Percentiles rank a stretch among this genome's conserved stretches.
These are phyloP conservation scores for Patiria miniata DNA, from an alignment of 35 echinoderm and acorn worm species.

Conservation along the genomic window DNA sequence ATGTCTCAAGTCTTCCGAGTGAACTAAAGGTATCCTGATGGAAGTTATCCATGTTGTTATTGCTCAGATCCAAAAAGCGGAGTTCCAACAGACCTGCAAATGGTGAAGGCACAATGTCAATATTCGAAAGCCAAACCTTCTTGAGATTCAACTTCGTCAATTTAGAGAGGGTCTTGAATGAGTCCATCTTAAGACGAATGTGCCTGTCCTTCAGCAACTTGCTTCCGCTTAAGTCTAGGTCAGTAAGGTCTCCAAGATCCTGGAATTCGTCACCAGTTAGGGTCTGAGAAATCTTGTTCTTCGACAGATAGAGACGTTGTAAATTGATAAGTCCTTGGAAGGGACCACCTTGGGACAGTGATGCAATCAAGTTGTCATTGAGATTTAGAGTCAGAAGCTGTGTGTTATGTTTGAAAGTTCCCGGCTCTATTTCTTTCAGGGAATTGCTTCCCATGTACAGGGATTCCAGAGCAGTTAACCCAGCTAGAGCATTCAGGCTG, in stretches of 20 bases:
- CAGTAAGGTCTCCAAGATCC: constrained; percentile 53
- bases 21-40: constrained; percentile 46
- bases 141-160: constrained; percentile 74
- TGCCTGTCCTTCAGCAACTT: constrained; percentile 20
- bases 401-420: constrained; percentile 36
- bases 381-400: constrained; percentile 28
- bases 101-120: constrained; percentile 53
- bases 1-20: constrained; percentile 45
- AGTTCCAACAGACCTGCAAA: constrained; percentile 51
- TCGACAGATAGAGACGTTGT: constrained; percentile 61
- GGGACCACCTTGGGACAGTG: constrained; percentile 26
- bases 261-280: constrained; percentile 67
- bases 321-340: constrained; percentile 57
- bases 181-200: constrained; percentile 37
- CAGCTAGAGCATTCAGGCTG: not conserved
- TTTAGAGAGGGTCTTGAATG: constrained; percentile 42
- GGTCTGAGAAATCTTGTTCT: constrained; percentile 63
- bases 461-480: not conserved
- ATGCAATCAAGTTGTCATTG: constrained; percentile 52
- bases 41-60: constrained; percentile 67
- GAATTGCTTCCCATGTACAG: constrained; percentile 55
- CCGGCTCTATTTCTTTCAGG: constrained; percentile 35
- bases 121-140: constrained; percentile 32
- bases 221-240: constrained; percentile 55
- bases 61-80: constrained; percentile 73